Conservation (phyloP, 2,113 vertebrate genomes). For the Charina bottae region DNA sequence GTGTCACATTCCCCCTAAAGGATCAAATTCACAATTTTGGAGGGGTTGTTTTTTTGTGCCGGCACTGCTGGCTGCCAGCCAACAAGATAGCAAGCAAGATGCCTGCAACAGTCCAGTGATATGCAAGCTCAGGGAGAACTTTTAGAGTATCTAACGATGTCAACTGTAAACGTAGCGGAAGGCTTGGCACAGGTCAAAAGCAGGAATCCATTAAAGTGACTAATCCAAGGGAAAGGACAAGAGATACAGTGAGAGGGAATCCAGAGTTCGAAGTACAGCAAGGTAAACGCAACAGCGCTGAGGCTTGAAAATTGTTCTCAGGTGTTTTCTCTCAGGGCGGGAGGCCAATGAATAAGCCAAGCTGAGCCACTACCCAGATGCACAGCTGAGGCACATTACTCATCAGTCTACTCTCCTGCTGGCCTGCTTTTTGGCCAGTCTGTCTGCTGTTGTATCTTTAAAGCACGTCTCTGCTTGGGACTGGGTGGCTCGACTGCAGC, state of each 20-base stretch:
- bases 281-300: background rate
- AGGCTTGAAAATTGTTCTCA: background rate
- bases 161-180: background rate
- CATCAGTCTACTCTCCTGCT: background rate
- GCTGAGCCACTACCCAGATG: background rate
- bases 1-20: background rate
- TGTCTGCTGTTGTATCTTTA: background rate
- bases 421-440: background rate
- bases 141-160: background rate
- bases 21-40: background rate
- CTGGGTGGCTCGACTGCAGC: background rate
- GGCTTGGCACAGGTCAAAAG: background rate
- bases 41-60: background rate
- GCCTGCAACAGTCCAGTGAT: background rate
- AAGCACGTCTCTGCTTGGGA: background rate
- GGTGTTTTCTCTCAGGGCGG: background rate
- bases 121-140: background rate
- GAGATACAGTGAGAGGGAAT: background rate
- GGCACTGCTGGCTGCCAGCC: background rate
- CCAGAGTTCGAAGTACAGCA: background rate
- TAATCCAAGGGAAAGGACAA: background rate
- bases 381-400: background rate
- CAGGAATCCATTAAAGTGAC: background rate
- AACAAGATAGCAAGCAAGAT: background rate
- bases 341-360: background rate